Evolutionary conservation across 2,113 vertebrate species (phyloP), one percentile per base, ranked within the genome.

Genomic region (Cavia aperea): DNA sequence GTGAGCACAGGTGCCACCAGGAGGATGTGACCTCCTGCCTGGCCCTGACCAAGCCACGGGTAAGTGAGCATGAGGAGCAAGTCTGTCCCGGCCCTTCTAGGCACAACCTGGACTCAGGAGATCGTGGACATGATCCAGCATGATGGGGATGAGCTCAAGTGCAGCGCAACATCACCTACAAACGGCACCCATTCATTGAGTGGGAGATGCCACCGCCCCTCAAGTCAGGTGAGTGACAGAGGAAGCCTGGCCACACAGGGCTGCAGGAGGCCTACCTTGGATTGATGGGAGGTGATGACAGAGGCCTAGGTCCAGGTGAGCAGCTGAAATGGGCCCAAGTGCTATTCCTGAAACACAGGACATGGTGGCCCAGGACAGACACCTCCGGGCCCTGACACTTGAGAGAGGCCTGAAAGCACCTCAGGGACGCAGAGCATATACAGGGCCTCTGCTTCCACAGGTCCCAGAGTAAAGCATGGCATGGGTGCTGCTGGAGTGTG

Each of bases 91-190:
- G 26, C 14, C 12, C 73, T 77, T 18, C 13, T 29, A 77, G 73
- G 73, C 43, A 77, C 73, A 4, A 77, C 73, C 46, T 77, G 73
- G 73, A 73, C 8, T 43, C 97, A 98, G 82, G 98, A 98, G 91
- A 98, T 98, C 81, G 97, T 98, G 90, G 98, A 98, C 86, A 97
- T 97, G 97, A 95, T 98, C 87, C 97, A 97, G 78, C 95, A 97
- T 33, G 95, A 96, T 0, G 98, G 97, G 58, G 97, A 98, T 36
- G 56, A 49, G 65, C 94, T 97, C 75, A 97, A 96, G 68, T 98
- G 97, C 31, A 92, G 94, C 95, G 97, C 0, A 93, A 94, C n/a
- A 97, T 92, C 49, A 97, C 93, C 58, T 97, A 94, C 90, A 96
- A 88, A 43, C 95, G 97, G 1, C 97, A 98, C 0, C 98, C 98